Evolutionary conservation across 2,113 vertebrate species (phyloP).

Genomic region (Poeciliopsis turrubarensis): DNA sequence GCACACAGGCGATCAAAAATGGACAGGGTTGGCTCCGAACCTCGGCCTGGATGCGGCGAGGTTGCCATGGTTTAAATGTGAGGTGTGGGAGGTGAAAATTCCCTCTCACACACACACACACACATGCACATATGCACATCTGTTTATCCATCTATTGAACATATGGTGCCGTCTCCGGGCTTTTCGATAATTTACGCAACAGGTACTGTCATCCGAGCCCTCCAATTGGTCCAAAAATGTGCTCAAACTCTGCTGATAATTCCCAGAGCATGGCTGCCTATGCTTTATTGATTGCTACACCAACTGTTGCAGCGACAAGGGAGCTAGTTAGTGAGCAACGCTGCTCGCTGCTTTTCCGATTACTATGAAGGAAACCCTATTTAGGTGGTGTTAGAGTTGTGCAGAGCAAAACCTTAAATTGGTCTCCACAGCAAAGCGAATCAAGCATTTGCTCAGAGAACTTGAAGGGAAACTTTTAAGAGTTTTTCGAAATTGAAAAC

Average conservation of each 20-base stretch:
- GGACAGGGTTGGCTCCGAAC: conserved; percentile 34
- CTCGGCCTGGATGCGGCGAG: conserved; percentile 10
- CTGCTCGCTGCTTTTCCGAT: conserved; percentile 15
- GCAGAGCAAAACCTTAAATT: conserved; percentile 23
- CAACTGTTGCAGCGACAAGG: conserved; percentile 68
- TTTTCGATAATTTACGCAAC: conserved; percentile 60
- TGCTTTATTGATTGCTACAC: conserved; percentile 66
- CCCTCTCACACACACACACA: not conserved
- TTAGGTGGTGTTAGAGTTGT: conserved; percentile 11
- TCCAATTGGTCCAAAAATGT: conserved; percentile 59
- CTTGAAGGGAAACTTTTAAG: not conserved
- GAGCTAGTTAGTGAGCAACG: conserved; percentile 70
- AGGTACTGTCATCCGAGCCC: conserved; percentile 48
- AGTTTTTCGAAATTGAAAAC: not conserved
- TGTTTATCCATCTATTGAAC: conserved; percentile 10
- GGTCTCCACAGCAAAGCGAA: not conserved
- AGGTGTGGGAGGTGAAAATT: conserved; percentile 6
- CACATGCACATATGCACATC: conserved; percentile 6
- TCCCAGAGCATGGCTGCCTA: conserved; percentile 48
- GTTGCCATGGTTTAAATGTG: conserved; percentile 14
- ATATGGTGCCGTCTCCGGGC: conserved; percentile 51
- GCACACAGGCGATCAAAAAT: conserved; percentile 54
- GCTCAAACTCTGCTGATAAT: conserved; percentile 42
- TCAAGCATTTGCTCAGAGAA: conserved; percentile 5
- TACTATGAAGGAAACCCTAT: conserved; percentile 31